A percentile compares a stretch with the other conserved stretches of the same genome.
Conservation (phyloP, 2,888 invertebrate species). For the Drosophila greeni region DNA sequence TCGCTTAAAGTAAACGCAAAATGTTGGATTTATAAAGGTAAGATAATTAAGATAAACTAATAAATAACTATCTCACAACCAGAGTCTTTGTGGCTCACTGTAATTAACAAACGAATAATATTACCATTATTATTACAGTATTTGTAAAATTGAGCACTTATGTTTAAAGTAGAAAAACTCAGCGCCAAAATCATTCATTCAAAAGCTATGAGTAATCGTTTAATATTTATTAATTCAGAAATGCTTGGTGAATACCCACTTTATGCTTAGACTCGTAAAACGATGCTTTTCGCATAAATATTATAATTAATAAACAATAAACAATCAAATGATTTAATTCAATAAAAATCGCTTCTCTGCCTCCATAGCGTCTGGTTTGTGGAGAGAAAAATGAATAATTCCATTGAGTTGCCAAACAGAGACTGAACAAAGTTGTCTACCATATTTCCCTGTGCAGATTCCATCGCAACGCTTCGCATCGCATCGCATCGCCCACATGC, state of each 20-base stretch:
- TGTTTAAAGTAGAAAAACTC: too few relatives aligned
- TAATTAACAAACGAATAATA: too few relatives aligned
- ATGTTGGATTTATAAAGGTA: too few relatives aligned
- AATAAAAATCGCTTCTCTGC: not conserved
- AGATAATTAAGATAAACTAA: too few relatives aligned
- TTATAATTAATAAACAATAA: slow-evolving; percentile 3
- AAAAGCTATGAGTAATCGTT: slow-evolving; percentile 1
- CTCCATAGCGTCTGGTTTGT: not conserved
- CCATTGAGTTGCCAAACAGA: not conserved
- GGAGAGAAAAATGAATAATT: not conserved
- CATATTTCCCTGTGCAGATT: slow-evolving; percentile 11
- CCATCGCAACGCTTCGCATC: slow-evolving; percentile 9
- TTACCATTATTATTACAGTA: too few relatives aligned
- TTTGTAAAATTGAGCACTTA: too few relatives aligned
- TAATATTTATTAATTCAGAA: not conserved
- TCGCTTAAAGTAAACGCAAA: too few relatives aligned
- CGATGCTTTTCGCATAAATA: not conserved
- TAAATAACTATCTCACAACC: too few relatives aligned
- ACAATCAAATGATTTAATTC: slow-evolving; percentile 2
- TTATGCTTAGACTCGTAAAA: not conserved
- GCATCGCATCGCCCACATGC: slow-evolving; percentile 34
- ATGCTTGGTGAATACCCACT: not conserved
- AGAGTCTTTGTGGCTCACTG: too few relatives aligned
- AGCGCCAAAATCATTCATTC: not conserved
- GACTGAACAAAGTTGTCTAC: not conserved